A percentile compares a stretch with the other conserved stretches of the same genome.
Evolutionary conservation across 53 echinoderm and acorn worm genomes (phyloP).

Genomic region (Patiria pectinifera): DNA sequence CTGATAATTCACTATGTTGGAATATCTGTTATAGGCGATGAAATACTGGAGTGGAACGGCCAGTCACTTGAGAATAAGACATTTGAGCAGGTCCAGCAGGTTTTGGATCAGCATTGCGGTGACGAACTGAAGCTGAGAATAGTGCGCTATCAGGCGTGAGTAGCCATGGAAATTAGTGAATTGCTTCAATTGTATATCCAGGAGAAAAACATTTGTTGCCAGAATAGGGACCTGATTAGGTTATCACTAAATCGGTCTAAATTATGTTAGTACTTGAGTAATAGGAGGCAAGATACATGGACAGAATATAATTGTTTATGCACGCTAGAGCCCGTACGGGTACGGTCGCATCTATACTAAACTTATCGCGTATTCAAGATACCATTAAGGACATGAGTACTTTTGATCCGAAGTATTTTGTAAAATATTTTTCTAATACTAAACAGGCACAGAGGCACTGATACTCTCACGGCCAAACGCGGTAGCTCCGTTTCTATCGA

Average conservation of each 20-base stretch:
- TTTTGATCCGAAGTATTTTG: background rate
- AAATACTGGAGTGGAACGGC: constrained; percentile 68
- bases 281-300: too few species aligned
- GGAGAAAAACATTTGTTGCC: too few species aligned
- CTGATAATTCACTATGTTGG: too few species aligned
- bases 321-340: too few species aligned
- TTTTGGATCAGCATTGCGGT: constrained; percentile 46
- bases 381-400: background rate
- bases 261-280: too few species aligned
- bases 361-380: background rate
- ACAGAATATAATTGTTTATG: too few species aligned
- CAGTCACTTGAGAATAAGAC: constrained; percentile 64
- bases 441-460: constrained; percentile 34
- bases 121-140: constrained; percentile 46
- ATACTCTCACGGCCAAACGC: constrained; percentile 41
- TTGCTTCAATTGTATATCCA: too few species aligned
- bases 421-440: background rate
- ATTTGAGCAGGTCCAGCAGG: constrained; percentile 62
- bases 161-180: background rate
- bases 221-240: too few species aligned
- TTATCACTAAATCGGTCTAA: too few species aligned
- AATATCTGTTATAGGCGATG: constrained; percentile 45
- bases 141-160: constrained; percentile 56
- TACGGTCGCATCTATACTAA: too few species aligned
- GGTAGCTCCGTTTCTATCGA: constrained; percentile 61